Evolutionary conservation across 2,113 vertebrate species (phyloP).

Genomic region (Salvelinus fontinalis): DNA sequence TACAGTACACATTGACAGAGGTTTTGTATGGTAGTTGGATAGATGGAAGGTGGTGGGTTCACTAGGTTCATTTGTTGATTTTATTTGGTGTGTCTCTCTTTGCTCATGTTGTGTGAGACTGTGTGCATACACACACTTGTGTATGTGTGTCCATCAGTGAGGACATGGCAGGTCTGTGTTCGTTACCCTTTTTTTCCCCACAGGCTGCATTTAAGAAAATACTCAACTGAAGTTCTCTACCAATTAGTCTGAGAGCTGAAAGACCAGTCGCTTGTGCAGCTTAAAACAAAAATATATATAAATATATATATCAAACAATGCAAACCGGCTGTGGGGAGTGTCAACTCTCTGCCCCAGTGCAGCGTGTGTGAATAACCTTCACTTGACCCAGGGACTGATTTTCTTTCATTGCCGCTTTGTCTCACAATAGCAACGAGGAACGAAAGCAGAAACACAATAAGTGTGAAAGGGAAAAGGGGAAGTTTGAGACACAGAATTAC

Average conservation of each 20-base stretch:
- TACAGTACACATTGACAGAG: background rate
- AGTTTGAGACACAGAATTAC: conserved; percentile 39
- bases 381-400: conserved; percentile 22
- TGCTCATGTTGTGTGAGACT: conserved; percentile 2
- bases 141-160: too few relatives aligned
- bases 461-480: background rate
- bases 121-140: background rate
- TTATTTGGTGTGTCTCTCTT: background rate
- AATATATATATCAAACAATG: background rate
- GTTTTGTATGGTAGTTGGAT: background rate
- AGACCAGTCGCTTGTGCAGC: too few relatives aligned
- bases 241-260: background rate
- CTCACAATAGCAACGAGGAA: conserved; percentile 28
- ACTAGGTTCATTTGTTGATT: background rate
- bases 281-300: too few relatives aligned
- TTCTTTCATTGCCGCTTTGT: conserved; percentile 36
- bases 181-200: too few relatives aligned
- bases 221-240: background rate
- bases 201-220: too few relatives aligned
- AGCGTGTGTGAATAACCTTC: conserved; percentile 10
- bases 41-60: too few relatives aligned
- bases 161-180: too few relatives aligned
- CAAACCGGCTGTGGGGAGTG: background rate
- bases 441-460: conserved; percentile 17
- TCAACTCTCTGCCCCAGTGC: conserved; percentile 23